These are phyloP conservation scores for Cottoperca gobio DNA, from an alignment of 2,797 vertebrate genomes.

Conservation along the genomic window DNA sequence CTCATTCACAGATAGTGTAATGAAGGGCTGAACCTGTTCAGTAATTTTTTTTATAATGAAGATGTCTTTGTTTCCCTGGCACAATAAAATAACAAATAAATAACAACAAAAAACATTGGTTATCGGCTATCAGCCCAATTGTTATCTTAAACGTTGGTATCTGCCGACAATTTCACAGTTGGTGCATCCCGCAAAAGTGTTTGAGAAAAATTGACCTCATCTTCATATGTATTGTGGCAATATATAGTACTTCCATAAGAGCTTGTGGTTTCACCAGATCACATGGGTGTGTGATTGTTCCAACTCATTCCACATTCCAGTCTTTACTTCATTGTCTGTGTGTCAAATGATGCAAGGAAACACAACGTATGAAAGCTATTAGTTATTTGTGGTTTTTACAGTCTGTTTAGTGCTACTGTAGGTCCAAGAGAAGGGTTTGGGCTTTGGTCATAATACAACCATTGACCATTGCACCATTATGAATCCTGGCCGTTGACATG, in stretches of 20 bases:
- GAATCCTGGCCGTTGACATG: conserved; percentile 2
- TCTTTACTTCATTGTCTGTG: neutral
- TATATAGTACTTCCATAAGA: neutral
- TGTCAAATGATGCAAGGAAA: neutral
- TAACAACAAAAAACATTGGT: too few relatives aligned
- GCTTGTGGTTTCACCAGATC: neutral
- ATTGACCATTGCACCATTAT: neutral
- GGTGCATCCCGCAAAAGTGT: too few relatives aligned
- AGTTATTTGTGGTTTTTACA: neutral
- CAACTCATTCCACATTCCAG: neutral
- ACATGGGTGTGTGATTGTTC: neutral
- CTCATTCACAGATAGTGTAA: too few relatives aligned
- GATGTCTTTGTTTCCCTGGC: too few relatives aligned
- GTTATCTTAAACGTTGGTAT: too few relatives aligned
- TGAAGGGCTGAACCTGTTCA: too few relatives aligned
- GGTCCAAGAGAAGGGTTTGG: neutral
- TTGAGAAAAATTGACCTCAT: too few relatives aligned
- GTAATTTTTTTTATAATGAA: too few relatives aligned
- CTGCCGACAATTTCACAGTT: too few relatives aligned
- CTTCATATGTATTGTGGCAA: neutral
- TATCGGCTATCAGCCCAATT: too few relatives aligned
- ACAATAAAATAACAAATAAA: too few relatives aligned
- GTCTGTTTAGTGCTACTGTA: too few relatives aligned
- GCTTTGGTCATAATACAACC: neutral
- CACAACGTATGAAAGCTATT: neutral